Conservation (phyloP, 1,140 invertebrate species). For the Drosophila pectinifera region DNA sequence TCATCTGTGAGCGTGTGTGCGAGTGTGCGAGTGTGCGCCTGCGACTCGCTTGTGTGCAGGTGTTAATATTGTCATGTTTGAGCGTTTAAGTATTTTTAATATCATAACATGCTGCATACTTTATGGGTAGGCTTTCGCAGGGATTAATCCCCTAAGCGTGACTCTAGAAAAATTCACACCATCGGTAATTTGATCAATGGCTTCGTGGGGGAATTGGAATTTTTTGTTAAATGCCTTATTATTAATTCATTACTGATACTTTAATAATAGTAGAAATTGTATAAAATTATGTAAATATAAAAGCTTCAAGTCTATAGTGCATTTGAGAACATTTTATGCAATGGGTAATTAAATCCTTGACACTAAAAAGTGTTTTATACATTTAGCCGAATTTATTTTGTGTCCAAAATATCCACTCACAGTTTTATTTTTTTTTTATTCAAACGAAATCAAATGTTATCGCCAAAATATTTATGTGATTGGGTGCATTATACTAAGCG, state of each 20-base stretch:
- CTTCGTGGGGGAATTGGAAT: not conserved
- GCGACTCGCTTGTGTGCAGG: slow-evolving; percentile 29
- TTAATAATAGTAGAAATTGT: not conserved
- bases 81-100: slow-evolving; percentile 70
- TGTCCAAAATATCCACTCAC: too few relatives aligned
- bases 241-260: too few relatives aligned
- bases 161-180: slow-evolving; percentile 10
- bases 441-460: too few relatives aligned
- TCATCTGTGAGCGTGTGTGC: slow-evolving; percentile 6
- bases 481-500: too few relatives aligned
- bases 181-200: slow-evolving; percentile 19
- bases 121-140: slow-evolving; percentile 40
- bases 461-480: too few relatives aligned
- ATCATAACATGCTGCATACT: slow-evolving; percentile 55
- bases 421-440: too few relatives aligned
- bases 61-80: slow-evolving; percentile 66
- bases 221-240: not conserved
- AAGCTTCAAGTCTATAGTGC: not conserved
- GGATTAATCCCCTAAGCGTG: slow-evolving; percentile 4
- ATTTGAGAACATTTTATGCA: too few relatives aligned
- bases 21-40: slow-evolving; percentile 5
- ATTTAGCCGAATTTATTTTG: too few relatives aligned
- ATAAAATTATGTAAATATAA: not conserved
- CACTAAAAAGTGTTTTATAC: too few relatives aligned
- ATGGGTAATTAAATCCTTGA: too few relatives aligned